phyloP scores from a whole-genome alignment of 2,113 vertebrate genomes.

The Barnardius zonarius region DNA sequence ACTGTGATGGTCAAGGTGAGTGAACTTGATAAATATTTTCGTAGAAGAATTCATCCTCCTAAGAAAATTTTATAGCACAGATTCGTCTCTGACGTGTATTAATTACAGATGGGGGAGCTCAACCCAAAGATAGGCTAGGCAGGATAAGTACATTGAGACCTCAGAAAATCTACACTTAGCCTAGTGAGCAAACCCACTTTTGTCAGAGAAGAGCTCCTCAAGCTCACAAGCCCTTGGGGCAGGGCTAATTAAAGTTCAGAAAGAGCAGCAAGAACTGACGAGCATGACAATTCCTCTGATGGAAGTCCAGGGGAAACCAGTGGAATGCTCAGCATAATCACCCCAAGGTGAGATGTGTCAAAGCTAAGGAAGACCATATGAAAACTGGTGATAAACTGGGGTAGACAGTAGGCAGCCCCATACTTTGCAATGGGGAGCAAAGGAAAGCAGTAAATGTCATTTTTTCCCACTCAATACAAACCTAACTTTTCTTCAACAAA shows the following conservation, averaged over 20 bases:
- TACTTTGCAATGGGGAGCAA: background rate
- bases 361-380: background rate
- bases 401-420: background rate
- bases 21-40: slow-evolving; percentile 36
- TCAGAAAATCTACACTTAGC: background rate
- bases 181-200: background rate
- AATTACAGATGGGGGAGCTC: slow-evolving; percentile 23
- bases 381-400: background rate
- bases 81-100: slow-evolving; percentile 17
- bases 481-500: background rate
- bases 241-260: slow-evolving; percentile 41
- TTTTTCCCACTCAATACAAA: background rate
- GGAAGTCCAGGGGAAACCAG: background rate
- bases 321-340: background rate
- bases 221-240: background rate
- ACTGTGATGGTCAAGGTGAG: slow-evolving; percentile 31
- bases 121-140: background rate
- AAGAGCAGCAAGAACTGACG: background rate
- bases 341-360: background rate
- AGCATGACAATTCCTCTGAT: slow-evolving; percentile 3
- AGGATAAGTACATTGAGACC: background rate
- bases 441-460: background rate
- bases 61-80: slow-evolving; percentile 31
- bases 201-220: background rate
- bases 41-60: background rate